Evolutionary conservation across 2,888 invertebrate species (phyloP), one percentile per base, ranked within the genome.

Genomic region (Drosophila pseudotakahashii): DNA sequence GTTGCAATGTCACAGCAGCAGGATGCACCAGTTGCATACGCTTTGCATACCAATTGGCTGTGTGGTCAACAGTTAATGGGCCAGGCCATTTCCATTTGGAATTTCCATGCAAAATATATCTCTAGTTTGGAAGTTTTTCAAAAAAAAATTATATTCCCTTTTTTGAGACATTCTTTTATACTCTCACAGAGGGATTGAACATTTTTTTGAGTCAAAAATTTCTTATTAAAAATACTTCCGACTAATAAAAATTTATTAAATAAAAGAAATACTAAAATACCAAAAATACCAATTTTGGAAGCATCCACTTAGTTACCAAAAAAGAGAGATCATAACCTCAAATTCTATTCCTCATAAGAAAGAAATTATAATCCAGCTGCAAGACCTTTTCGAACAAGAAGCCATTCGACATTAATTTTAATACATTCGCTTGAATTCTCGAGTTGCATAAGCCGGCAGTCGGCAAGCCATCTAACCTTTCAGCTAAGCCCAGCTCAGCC

Each of bases 1-100:
- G 64, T 58, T 63, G 81, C 81, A 81, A 81, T 81, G 84, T 81
- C 84, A 81, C 76, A 81, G 84, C 54, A 78, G 30, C 78, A 89
- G 89, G 88, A 86, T 89, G 89, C 80, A 84, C 85, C 62, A 84
- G 82, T 75, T 86, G 74, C 85, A 86, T 87, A 81, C 69, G 78
- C 74, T 81, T 73, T 48, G 62, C 51, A 73, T 67, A 53, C 64
- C 57, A 72, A 75, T 62, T 60, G 72, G 54, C 23, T 44, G 23
- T 54, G 50, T 74, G 74, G 74, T 67, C 73, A 73, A 72, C 45
- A n/a, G 62, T 62, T 69, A 62, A 61, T 71, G 48, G 61, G 36
- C 16, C 41, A 26, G 7, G 1, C 48, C 14, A 48, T 36, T 68
- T 44, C 30, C 32, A 34, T 34, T 67, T 39, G 2, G 64, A 30